Conservation (phyloP, 2,888 invertebrate genomes). For the Synergus gifuensis region DNA sequence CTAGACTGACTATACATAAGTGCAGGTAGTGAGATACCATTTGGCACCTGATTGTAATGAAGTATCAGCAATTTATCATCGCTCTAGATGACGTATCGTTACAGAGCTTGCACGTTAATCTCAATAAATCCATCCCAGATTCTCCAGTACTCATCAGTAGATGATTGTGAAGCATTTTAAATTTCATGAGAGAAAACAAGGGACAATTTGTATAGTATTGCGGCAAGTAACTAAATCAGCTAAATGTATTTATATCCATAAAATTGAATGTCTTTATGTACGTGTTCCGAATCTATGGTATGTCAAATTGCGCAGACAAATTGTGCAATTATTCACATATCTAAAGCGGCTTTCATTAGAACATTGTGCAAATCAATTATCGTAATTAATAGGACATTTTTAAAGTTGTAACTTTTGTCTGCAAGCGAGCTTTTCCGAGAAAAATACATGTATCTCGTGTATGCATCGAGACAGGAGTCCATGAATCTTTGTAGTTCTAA, state of each 20-base stretch:
- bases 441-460: constrained; percentile 23
- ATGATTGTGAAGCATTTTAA: background rate
- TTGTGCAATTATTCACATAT: too few relatives aligned
- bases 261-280: too few relatives aligned
- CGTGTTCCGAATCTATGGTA: too few relatives aligned
- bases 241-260: too few relatives aligned
- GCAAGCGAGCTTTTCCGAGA: background rate
- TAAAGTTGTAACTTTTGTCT: too few relatives aligned
- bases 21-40: constrained; percentile 19
- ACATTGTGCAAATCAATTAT: constrained; percentile 1
- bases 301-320: too few relatives aligned
- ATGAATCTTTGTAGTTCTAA: constrained; percentile 15
- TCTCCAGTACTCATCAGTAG: background rate
- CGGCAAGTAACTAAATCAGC: too few relatives aligned
- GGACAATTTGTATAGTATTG: background rate
- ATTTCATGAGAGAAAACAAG: background rate
- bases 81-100: constrained; percentile 21
- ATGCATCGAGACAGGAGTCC: constrained; percentile 11
- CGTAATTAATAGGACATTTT: constrained; percentile 20
- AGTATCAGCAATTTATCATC: constrained; percentile 38
- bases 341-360: too few relatives aligned
- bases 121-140: constrained; percentile 17
- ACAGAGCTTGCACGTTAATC: constrained; percentile 11
- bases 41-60: constrained; percentile 38
- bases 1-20: constrained; percentile 1